Evolutionary conservation across 2,888 invertebrate species (phyloP).

Genomic region (Exocentrus adspersus): DNA sequence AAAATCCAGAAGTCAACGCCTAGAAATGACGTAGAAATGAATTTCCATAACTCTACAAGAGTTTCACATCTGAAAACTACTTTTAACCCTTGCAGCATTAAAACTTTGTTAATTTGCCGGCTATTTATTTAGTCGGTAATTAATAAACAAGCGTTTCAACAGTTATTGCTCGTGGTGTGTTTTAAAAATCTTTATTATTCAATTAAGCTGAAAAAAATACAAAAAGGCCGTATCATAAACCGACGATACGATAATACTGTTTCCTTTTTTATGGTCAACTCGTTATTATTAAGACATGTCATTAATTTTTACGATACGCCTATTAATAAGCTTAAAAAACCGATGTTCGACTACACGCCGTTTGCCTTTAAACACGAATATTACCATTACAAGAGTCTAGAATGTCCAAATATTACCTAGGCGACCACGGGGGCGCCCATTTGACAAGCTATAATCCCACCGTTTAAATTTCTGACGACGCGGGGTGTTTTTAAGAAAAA

Average conservation of each 20-base stretch:
- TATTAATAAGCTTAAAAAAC: slow-evolving; percentile 7
- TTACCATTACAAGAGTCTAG: slow-evolving; percentile 41
- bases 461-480: slow-evolving; percentile 35
- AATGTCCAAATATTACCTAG: slow-evolving; percentile 41
- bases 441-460: slow-evolving; percentile 43
- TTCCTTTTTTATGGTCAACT: not conserved
- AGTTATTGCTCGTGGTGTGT: no score
- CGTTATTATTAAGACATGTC: not conserved
- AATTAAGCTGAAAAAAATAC: slow-evolving; percentile 27
- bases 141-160: no score
- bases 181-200: slow-evolving; percentile 26
- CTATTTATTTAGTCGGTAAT: no score
- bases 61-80: no score
- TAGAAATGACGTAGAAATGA: no score
- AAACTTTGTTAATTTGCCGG: no score
- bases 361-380: slow-evolving; percentile 25
- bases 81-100: no score
- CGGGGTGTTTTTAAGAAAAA: slow-evolving; percentile 40
- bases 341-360: slow-evolving; percentile 13
- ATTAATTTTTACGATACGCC: slow-evolving; percentile 1
- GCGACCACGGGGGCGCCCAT: slow-evolving; percentile 35
- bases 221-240: slow-evolving; percentile 4
- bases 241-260: not conserved
- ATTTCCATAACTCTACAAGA: no score
- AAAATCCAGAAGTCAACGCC: no score